A percentile compares a stretch with the other conserved stretches of the same genome.
These are phyloP conservation scores for Adelosebastes latens DNA, from an alignment of 2,797 vertebrate species.

Conservation along the genomic window DNA sequence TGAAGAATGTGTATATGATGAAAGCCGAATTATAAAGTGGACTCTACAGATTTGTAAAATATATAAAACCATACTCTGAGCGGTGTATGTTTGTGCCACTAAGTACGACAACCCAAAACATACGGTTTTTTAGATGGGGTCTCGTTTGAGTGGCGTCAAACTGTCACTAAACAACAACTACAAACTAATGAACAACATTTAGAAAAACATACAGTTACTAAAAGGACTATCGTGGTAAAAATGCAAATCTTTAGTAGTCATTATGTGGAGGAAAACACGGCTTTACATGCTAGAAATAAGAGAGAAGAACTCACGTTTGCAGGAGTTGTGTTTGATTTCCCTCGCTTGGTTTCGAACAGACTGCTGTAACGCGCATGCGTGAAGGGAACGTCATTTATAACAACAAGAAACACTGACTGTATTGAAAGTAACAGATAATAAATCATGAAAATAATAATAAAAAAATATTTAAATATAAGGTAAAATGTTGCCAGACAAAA, in stretches of 20 bases:
- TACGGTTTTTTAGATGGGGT: accelerated
- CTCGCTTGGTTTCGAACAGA: conserved; percentile 58
- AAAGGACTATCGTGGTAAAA: not conserved
- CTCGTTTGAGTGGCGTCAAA: not conserved
- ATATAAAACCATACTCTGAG: accelerated
- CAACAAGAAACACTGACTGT: not conserved
- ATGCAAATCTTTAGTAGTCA: accelerated
- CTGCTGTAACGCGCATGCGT: conserved; percentile 47
- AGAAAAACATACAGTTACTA: not conserved
- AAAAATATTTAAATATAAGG: too few species aligned
- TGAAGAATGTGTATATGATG: accelerated
- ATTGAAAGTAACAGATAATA: not conserved
- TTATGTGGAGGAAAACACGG: accelerated
- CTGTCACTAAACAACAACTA: not conserved
- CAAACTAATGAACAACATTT: not conserved
- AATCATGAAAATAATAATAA: too few species aligned
- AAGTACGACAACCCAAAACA: not conserved
- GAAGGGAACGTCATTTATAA: too few species aligned
- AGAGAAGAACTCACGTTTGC: conserved; percentile 43
- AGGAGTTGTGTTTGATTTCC: conserved; percentile 31
- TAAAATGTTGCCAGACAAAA: too few species aligned
- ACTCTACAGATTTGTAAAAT: not conserved
- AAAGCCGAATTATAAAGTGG: not conserved
- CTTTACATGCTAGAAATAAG: not conserved
- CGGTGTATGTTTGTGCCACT: accelerated